A percentile compares a stretch with the other conserved stretches of the same genome.
Evolutionary conservation across 2,888 invertebrate genomes (phyloP).

Genomic region (Ornithoptera priamus): DNA sequence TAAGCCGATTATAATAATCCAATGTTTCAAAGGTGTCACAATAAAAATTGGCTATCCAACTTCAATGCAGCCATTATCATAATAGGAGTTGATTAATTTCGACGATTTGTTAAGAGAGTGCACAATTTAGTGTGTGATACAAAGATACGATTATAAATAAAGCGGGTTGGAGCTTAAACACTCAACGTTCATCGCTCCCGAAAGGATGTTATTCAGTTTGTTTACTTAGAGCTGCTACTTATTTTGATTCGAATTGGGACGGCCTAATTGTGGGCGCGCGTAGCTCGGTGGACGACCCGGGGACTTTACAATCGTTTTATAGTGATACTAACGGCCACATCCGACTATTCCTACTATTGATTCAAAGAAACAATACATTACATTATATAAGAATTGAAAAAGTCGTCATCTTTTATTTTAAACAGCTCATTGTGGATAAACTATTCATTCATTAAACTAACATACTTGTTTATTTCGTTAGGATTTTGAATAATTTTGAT

Average conservation of each 20-base stretch:
- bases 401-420: too few relatives aligned
- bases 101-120: constrained; percentile 14
- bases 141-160: constrained; percentile 37
- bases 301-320: constrained; percentile 45
- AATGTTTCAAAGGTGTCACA: too few relatives aligned
- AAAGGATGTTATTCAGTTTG: constrained; percentile 65
- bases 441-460: too few relatives aligned
- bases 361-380: too few relatives aligned
- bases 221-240: constrained; percentile 52
- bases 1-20: too few relatives aligned
- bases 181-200: constrained; percentile 59
- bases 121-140: constrained; percentile 16
- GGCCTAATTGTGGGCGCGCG: constrained; percentile 60
- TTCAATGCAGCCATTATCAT: neutral
- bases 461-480: too few relatives aligned
- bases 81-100: neutral
- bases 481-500: too few relatives aligned
- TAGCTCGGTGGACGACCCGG: constrained; percentile 61
- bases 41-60: too few relatives aligned
- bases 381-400: too few relatives aligned
- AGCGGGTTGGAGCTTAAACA: constrained; percentile 40
- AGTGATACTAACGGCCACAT: constrained; percentile 57
- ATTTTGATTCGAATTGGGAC: constrained; percentile 55
- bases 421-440: too few relatives aligned
- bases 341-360: constrained; percentile 39